Evolutionary conservation across 2,797 vertebrate genomes (phyloP).

Genomic region (Lycodopsis pacificus): DNA sequence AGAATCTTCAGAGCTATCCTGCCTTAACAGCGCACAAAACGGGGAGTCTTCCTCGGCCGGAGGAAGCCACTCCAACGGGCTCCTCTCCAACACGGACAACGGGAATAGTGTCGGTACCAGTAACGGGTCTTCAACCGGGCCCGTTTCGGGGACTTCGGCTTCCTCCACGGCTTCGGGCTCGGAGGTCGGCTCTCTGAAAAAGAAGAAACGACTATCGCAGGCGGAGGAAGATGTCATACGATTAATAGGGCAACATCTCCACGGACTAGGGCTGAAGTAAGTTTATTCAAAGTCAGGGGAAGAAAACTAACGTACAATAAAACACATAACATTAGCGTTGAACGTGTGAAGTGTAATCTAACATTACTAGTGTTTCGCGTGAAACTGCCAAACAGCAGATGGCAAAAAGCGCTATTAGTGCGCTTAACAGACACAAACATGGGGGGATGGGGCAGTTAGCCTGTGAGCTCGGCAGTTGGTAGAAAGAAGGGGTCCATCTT

Average conservation of each 20-base stretch:
- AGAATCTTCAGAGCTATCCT: conserved; percentile 86
- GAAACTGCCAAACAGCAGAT: conserved; percentile 56
- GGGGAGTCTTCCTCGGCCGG: conserved; percentile 90
- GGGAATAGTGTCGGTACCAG: conserved; percentile 87
- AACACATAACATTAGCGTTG: neutral
- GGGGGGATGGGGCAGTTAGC: conserved; percentile 85
- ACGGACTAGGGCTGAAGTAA: conserved; percentile 98
- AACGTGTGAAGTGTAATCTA: neutral
- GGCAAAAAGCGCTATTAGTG: conserved; percentile 62
- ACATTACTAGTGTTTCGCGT: conserved; percentile 3
- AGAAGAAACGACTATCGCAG: conserved; percentile 96
- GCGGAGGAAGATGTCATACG: conserved; percentile 98
- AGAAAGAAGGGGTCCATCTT: conserved; percentile 86
- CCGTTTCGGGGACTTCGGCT: conserved; percentile 81
- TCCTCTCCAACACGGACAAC: conserved; percentile 83
- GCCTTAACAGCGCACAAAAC: conserved; percentile 89
- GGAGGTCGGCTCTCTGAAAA: conserved; percentile 90
- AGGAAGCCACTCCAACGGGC: conserved; percentile 85
- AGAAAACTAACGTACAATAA: conserved; percentile 15
- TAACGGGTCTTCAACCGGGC: conserved; percentile 85
- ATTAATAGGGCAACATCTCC: conserved; percentile 98
- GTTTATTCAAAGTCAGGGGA: conserved; percentile 74
- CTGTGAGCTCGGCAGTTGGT: conserved; percentile 75
- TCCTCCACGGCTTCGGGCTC: conserved; percentile 82
- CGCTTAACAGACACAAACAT: conserved; percentile 82